Conservation (phyloP, 2,113 vertebrate genomes). For the Illadopsis cleaveri region DNA sequence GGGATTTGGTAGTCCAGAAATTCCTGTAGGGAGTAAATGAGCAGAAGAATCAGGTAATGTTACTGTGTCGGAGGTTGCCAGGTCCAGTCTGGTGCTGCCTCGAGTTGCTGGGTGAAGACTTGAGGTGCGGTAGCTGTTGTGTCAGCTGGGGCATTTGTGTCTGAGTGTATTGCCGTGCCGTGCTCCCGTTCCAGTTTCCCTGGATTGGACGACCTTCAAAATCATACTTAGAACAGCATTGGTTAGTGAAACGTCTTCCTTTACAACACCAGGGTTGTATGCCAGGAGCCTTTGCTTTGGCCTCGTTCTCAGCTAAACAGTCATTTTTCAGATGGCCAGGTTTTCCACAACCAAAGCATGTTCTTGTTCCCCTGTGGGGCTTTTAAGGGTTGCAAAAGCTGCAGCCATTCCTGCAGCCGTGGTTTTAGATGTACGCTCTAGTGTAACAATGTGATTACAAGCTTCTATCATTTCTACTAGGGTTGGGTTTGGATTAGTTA, state of each 20-base stretch:
- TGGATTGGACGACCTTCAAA: not conserved
- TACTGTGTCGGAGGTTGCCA: not conserved
- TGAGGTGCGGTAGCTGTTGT: not conserved
- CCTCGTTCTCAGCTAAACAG: not conserved
- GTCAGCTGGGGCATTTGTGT: not conserved
- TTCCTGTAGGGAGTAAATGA: not conserved
- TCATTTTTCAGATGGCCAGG: not conserved
- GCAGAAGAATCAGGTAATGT: not conserved
- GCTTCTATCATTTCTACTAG: not conserved
- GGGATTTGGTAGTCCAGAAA: not conserved
- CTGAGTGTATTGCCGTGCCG: not conserved
- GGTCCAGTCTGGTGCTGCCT: not conserved
- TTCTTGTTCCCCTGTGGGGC: not conserved
- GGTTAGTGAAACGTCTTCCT: not conserved
- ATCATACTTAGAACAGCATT: not conserved
- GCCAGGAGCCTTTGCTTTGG: not conserved
- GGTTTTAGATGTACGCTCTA: not conserved
- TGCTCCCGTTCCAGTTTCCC: not conserved
- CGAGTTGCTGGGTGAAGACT: not conserved
- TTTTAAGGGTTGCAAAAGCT: not conserved
- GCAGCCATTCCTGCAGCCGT: not conserved
- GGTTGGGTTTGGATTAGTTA: not conserved
- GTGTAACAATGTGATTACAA: not conserved
- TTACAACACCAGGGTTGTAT: not conserved
- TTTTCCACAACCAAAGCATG: not conserved